These are phyloP conservation scores for Colius striatus DNA, from an alignment of 2,113 vertebrate species.

Conservation along the genomic window DNA sequence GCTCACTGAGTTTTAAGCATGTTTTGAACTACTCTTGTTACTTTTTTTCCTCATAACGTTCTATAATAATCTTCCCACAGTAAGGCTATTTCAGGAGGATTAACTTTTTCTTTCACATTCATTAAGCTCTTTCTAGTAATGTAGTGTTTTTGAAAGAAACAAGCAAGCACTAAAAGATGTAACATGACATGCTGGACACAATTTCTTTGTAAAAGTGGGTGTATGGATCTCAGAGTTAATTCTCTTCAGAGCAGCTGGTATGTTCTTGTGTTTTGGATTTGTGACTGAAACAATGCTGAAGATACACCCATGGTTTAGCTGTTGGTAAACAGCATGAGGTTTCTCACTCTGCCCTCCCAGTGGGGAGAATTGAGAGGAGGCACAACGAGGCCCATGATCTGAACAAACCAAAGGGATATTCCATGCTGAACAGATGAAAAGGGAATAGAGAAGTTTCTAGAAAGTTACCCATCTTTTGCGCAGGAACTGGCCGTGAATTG, in stretches of 20 bases:
- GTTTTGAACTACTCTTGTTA: neutral
- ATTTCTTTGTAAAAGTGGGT: neutral
- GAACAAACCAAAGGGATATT: neutral
- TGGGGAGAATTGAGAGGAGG: neutral
- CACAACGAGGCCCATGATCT: fast-evolving
- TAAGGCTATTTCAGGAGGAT: neutral
- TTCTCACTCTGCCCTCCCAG: neutral
- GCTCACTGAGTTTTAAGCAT: neutral
- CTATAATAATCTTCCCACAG: neutral
- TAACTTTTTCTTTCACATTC: neutral
- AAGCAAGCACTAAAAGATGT: neutral
- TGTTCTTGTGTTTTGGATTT: neutral
- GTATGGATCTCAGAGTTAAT: neutral
- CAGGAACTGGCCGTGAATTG: neutral
- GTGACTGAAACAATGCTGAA: neutral
- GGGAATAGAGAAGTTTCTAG: neutral
- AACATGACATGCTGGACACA: neutral
- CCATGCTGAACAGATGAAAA: neutral
- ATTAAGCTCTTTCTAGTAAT: neutral
- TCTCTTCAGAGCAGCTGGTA: neutral
- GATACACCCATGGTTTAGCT: neutral
- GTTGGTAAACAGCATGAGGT: neutral
- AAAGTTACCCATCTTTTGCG: neutral
- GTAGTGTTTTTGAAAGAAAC: neutral
- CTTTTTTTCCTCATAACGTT: neutral